phyloP scores from a whole-genome alignment of 2,113 vertebrate species.

The Phalacrocorax carbo region DNA sequence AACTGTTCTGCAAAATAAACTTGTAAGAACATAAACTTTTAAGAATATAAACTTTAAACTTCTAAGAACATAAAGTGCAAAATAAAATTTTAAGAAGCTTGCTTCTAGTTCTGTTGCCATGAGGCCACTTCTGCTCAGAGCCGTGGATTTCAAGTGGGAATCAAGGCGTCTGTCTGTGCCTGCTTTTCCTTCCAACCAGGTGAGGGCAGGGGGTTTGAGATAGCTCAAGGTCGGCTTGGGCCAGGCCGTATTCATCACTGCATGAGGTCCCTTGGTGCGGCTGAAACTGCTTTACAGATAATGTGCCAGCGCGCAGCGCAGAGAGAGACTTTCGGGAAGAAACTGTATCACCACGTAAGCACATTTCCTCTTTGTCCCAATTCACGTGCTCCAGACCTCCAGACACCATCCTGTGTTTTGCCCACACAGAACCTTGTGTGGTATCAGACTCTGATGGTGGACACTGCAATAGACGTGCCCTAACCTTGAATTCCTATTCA shows the following conservation, averaged over 20 bases:
- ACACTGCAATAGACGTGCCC: background rate
- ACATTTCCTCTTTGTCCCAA: background rate
- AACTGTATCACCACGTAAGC: constrained; percentile 87
- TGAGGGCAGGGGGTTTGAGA: constrained; percentile 91
- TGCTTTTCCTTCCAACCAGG: constrained; percentile 70
- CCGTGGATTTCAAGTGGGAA: background rate
- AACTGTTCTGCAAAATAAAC: background rate
- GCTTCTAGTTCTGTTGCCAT: background rate
- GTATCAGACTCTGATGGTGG: background rate
- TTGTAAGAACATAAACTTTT: background rate
- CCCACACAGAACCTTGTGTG: background rate
- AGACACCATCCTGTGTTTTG: background rate
- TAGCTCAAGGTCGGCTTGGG: constrained; percentile 89
- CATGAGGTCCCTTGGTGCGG: constrained; percentile 84
- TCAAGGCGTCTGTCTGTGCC: rapidly evolving
- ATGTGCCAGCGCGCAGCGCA: constrained; percentile 80
- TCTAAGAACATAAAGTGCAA: background rate
- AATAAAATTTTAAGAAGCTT: background rate
- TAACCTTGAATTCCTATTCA: background rate
- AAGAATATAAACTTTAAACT: no score
- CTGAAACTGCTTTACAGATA: constrained; percentile 82
- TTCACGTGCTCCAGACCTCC: background rate
- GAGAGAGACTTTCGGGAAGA: constrained; percentile 84
- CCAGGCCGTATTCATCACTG: constrained; percentile 92
- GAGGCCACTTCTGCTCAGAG: background rate